Evolutionary conservation across 1,140 invertebrate genomes (phyloP), one percentile per base, ranked within the genome.

Genomic region (Galleria mellonella): DNA sequence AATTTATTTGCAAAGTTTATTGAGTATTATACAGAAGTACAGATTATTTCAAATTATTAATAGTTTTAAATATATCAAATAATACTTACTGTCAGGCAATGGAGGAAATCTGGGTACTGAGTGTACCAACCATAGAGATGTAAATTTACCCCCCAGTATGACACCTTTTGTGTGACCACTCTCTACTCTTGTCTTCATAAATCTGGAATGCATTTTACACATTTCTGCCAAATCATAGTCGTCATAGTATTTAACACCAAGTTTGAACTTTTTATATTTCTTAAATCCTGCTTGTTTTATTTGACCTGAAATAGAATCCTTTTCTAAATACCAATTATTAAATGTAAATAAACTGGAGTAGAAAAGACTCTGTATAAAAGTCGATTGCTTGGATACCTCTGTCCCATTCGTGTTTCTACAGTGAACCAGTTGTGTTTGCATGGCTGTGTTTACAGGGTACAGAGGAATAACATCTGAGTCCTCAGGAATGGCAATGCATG

Each of bases 51-150:
- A n/a, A n/a, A n/a, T n/a, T n/a, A n/a, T n/a, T n/a, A n/a, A n/a
- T n/a, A n/a, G n/a, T n/a, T n/a, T 23, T 23, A 23, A 15, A 14
- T 12, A 14, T 35, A 2, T 35, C 1, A 14, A 10, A 33, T 31
- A 28, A 17, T 40, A 70, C 75, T 79, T 63, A 85, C 82, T 41
- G 33, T 73, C 71, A 32, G 89, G 89, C 12, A 88, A 39, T 0
- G 90, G 88, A 7, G 94, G 95, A 86, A 92, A 98, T 58, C 91
- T 89, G 0, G 97, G 97, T 8, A 97, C 94, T 40, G 96, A 98
- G 75, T 98, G 97, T 10, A 97, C 89, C 32, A 98, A 66, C 96
- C 96, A 98, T 59, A 97, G 90, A 2, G 96, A 96, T 23, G 88
- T 87, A 4, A 87, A 74, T 9, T 89, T 82, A 55, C 95, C 90